Evolutionary conservation across 2,888 invertebrate species (phyloP).

Genomic region (Rhogogaster chlorosoma): DNA sequence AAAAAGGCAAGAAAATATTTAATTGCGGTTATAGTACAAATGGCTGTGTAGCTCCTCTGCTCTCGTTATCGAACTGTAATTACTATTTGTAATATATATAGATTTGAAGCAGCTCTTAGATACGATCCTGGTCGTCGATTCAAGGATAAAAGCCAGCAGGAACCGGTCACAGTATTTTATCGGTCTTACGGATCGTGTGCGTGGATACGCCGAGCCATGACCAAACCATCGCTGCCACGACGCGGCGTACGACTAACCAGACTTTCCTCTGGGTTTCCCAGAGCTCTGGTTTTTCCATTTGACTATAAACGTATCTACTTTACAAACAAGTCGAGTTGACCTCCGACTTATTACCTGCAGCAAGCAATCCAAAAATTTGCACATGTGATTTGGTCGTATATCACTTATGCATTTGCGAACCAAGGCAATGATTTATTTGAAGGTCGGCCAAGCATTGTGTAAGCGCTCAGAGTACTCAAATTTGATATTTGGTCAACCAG

Average conservation of each 20-base stretch:
- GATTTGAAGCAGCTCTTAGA: neutral
- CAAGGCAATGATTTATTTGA: neutral
- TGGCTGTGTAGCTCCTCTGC: neutral
- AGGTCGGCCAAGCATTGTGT: slow-evolving; percentile 1
- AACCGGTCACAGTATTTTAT: slow-evolving; percentile 41
- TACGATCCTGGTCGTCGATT: slow-evolving; percentile 38
- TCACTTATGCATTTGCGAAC: neutral
- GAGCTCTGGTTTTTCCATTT: slow-evolving; percentile 35
- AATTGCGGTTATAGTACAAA: neutral
- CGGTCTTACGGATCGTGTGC: neutral
- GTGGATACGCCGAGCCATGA: slow-evolving; percentile 2
- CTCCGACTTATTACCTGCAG: neutral
- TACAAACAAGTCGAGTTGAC: neutral
- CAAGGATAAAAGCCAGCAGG: slow-evolving; percentile 26
- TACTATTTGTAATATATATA: slow-evolving; percentile 25
- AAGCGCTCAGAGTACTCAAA: neutral
- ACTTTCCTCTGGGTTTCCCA: slow-evolving; percentile 42
- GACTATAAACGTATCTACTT: neutral
- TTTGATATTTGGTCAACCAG: slow-evolving; percentile 32
- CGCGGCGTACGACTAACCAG: neutral
- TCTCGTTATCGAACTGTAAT: neutral
- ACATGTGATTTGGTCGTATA: neutral
- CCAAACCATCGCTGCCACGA: neutral
- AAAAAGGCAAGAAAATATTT: neutral
- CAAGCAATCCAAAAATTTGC: neutral